Evolutionary conservation across 2,888 invertebrate species (phyloP).

Genomic region (Aspidapion aeneum): DNA sequence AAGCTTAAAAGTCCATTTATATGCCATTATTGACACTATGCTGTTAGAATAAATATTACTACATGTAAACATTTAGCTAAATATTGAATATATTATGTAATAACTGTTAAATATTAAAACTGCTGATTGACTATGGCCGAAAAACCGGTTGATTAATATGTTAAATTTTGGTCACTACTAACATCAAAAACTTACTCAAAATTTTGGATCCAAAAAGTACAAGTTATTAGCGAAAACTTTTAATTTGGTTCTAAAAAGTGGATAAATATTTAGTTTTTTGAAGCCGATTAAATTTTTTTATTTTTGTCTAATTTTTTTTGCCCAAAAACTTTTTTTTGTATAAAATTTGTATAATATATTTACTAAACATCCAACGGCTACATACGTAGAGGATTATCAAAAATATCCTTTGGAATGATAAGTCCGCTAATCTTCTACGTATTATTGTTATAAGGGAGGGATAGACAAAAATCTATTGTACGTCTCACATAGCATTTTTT

Average conservation of each 20-base stretch:
- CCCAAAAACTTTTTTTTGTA: background rate
- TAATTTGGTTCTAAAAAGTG: background rate
- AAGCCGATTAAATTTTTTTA: background rate
- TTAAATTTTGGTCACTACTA: conserved; percentile 7
- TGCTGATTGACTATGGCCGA: background rate
- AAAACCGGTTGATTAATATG: background rate
- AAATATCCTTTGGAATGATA: background rate
- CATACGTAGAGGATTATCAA: background rate
- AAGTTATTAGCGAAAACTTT: background rate
- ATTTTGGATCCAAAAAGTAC: background rate
- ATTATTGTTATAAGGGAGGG: conserved; percentile 7
- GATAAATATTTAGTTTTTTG: no score
- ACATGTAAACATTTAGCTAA: no score
- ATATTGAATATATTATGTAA: no score
- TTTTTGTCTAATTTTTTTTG: background rate
- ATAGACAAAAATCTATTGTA: conserved; percentile 9
- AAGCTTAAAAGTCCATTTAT: no score
- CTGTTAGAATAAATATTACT: no score
- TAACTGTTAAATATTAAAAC: no score
- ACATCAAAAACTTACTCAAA: background rate
- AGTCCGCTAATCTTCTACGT: background rate
- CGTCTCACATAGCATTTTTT: conserved; percentile 27
- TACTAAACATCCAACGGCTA: conserved; percentile 1
- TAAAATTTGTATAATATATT: background rate
- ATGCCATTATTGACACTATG: no score